These are phyloP conservation scores for Eleutherodactylus coqui DNA, from an alignment of 2,797 vertebrate genomes.

Conservation along the genomic window DNA sequence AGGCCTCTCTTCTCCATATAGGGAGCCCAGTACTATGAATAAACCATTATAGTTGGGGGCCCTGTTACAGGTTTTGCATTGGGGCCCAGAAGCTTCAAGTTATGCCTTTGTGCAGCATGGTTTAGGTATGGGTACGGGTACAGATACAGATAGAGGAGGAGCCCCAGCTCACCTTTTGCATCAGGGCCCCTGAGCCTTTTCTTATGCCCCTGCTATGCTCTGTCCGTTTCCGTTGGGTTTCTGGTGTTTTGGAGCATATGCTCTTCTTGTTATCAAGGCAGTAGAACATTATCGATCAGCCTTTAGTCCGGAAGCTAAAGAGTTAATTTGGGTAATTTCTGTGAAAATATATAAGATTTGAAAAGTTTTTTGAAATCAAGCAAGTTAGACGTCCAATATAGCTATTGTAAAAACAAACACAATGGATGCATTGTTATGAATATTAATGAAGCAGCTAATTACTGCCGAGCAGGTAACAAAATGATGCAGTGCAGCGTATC, in stretches of 20 bases:
- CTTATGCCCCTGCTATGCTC: too few relatives aligned
- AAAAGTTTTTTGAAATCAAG: neutral
- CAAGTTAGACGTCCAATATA: neutral
- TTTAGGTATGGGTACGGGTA: too few relatives aligned
- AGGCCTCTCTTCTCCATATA: too few relatives aligned
- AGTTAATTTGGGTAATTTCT: neutral
- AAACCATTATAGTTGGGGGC: too few relatives aligned
- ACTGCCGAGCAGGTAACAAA: conserved; percentile 34
- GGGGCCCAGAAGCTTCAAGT: too few relatives aligned
- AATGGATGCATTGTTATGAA: conserved; percentile 12
- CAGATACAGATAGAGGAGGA: too few relatives aligned
- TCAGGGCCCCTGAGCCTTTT: too few relatives aligned
- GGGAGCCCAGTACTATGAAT: too few relatives aligned
- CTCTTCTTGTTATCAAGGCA: neutral
- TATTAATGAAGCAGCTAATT: conserved; percentile 27
- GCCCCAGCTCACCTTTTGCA: too few relatives aligned
- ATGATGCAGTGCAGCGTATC: conserved; percentile 2
- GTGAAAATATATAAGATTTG: neutral
- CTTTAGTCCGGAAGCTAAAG: neutral
- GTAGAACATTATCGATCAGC: neutral
- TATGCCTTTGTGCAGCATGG: too few relatives aligned
- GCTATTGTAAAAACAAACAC: neutral
- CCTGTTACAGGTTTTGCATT: too few relatives aligned
- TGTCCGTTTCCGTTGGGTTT: neutral
- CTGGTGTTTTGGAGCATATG: neutral